Base-by-base conservation (phyloP, 2,888 invertebrate genomes). In the Xylota segnis region DNA sequence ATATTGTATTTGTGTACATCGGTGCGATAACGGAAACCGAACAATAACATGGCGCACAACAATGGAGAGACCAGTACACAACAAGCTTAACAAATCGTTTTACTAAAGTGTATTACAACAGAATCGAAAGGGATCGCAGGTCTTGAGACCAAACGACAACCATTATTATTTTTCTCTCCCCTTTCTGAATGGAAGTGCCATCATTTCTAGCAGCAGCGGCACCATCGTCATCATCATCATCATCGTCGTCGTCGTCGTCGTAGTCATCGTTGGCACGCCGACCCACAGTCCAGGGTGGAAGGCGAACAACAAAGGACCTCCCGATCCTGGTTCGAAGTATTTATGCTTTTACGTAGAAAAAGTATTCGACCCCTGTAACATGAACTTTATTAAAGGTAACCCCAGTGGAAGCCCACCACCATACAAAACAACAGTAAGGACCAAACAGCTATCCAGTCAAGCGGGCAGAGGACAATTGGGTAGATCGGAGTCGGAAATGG, bases 401-500 rank as follows among this genome's bases (percentile, higher is more conserved):
- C 61, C 71, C 40, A 66, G 63, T 63, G 83, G 61, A 29, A 66
- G 47, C 59, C 43, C 58, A 34, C 29, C n/a, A 7, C 34, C 52
- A 40, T 18, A 63, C 72, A 37, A 63, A 10, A 74, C 54, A 70
- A 58, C 14, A 63, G 9, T 23, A 29, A 56, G 45, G 56, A 16
- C 47, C 58, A 74, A 54, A 16, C 45, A 74, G 34, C 54, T 16
- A 52, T 72, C 61, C 59, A 61, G 81, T 76, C 83, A 70, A 50
- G 74, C 63, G 79, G 56, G 10, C 12, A 70, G 14, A 84, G 79
- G 79, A 84, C 81, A 75, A 84, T 84, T 81, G 84, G 81, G 70
- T 75, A 65, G 84, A 81, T 84, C 79, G 75, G 70, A 75, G 63
- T 75, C 75, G 84, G 84, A 81, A 84, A 81, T 81, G 84, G 84